phyloP scores from a whole-genome alignment of 2,888 invertebrate genomes.

The Ramazzottius varieornatus region DNA sequence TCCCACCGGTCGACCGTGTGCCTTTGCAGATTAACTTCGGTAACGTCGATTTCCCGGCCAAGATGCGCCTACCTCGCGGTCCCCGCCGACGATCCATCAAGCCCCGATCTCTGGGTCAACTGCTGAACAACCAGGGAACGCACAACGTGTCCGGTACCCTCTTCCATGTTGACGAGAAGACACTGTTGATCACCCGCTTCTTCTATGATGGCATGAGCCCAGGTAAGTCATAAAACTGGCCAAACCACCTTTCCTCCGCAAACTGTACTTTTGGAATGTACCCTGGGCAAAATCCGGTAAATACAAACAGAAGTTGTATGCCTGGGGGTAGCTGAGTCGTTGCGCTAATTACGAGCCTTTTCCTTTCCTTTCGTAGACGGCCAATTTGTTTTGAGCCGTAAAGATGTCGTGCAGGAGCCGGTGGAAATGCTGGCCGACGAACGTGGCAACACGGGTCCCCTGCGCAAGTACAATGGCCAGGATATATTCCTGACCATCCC shows the following conservation, averaged over 20 bases:
- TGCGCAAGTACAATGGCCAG: not conserved
- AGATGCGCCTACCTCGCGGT: not conserved
- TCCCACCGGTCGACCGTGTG: too few species aligned
- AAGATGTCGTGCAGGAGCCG: not conserved
- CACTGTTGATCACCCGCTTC: slow-evolving; percentile 5
- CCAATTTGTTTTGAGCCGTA: not conserved
- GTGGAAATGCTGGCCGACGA: not conserved
- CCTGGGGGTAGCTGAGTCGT: too few species aligned
- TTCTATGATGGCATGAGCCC: slow-evolving; percentile 6
- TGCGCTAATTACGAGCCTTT: not conserved
- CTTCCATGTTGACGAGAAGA: slow-evolving; percentile 5
- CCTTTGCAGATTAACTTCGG: not conserved
- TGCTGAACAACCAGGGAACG: not conserved
- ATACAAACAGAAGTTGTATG: too few species aligned
- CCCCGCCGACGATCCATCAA: not conserved
- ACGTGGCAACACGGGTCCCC: not conserved
- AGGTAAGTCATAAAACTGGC: not conserved
- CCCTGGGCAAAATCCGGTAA: too few species aligned
- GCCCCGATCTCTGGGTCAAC: not conserved
- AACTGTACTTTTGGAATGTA: too few species aligned
- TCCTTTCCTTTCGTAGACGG: not conserved
- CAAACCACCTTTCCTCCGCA: too few species aligned
- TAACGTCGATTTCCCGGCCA: not conserved
- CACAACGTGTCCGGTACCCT: slow-evolving; percentile 3
- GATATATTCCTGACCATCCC: not conserved